phyloP scores from a whole-genome alignment of 2,113 vertebrate genomes.

The Pampusana beccarii region DNA sequence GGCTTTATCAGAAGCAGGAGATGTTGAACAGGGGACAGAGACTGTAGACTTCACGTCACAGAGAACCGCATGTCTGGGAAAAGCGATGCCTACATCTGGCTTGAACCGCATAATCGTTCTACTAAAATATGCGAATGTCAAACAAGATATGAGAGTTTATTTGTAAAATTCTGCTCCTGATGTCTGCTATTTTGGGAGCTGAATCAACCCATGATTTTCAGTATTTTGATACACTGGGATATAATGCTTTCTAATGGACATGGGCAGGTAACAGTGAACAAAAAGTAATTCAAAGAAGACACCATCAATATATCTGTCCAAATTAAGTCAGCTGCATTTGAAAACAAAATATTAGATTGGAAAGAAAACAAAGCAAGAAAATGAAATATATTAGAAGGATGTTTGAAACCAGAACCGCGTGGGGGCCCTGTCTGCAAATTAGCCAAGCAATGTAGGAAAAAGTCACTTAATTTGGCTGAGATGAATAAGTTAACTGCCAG shows the following conservation, averaged over 20 bases:
- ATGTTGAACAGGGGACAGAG: neutral
- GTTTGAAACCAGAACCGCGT: neutral
- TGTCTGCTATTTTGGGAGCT: neutral
- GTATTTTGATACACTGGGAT: neutral
- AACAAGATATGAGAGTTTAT: neutral
- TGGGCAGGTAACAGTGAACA: neutral
- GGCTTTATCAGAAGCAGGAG: neutral
- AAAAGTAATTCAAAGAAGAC: neutral
- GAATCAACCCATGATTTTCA: neutral
- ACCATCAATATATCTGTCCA: neutral
- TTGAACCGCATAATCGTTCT: neutral
- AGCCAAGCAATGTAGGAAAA: neutral
- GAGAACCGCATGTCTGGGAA: neutral
- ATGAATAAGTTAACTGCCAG: conserved; percentile 32
- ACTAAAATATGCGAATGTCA: neutral
- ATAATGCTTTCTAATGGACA: neutral
- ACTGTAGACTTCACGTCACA: neutral
- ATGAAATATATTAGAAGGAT: neutral
- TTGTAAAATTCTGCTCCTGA: neutral
- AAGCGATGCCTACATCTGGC: neutral
- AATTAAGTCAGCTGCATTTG: neutral
- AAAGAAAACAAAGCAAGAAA: neutral
- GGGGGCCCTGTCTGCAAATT: neutral
- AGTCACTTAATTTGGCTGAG: neutral
- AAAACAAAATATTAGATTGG: neutral